Percentiles rank a stretch among this genome's conserved stretches.
Conservation (phyloP, 1,140 invertebrate species). For the Drosophila kepulauana region DNA sequence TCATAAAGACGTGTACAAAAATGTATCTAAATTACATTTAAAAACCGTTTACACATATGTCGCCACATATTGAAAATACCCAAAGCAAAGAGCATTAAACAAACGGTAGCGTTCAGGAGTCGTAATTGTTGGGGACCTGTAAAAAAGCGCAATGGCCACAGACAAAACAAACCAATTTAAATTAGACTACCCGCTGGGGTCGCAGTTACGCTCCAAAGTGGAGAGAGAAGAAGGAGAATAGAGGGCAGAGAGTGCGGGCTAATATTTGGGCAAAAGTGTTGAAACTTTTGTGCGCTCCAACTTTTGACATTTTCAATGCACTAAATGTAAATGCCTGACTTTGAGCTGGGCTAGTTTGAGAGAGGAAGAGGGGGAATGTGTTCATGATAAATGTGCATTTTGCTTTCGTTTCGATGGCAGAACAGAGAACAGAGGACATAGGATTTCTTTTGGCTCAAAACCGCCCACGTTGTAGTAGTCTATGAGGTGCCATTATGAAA, state of each 20-base stretch:
- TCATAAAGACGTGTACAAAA: too few relatives aligned
- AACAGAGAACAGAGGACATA: too few relatives aligned
- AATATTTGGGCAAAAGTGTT: conserved; percentile 66
- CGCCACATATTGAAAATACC: neutral
- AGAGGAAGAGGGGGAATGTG: conserved; percentile 7
- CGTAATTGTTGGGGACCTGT: conserved; percentile 74
- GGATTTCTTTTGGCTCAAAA: neutral
- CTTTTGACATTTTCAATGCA: conserved; percentile 79
- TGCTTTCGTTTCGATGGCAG: conserved; percentile 1
- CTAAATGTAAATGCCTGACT: conserved; percentile 70
- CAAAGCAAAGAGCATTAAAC: conserved; percentile 17
- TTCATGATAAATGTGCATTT: conserved; percentile 73
- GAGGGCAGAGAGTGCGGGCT: conserved; percentile 17
- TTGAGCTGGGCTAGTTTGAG: conserved; percentile 13
- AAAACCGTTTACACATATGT: neutral
- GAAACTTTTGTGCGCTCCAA: conserved; percentile 67
- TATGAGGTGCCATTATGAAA: conserved; percentile 67
- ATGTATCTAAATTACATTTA: too few relatives aligned
- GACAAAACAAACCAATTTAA: conserved; percentile 84
- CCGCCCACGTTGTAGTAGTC: conserved; percentile 40
- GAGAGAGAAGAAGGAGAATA: neutral
- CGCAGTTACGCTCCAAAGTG: conserved; percentile 11
- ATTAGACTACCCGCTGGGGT: conserved; percentile 67
- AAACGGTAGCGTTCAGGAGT: conserved; percentile 44
- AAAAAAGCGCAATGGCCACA: conserved; percentile 80